Evolutionary conservation across 2,888 invertebrate genomes (phyloP), one percentile per base, ranked within the genome.

Genomic region (Andrena praecox): DNA sequence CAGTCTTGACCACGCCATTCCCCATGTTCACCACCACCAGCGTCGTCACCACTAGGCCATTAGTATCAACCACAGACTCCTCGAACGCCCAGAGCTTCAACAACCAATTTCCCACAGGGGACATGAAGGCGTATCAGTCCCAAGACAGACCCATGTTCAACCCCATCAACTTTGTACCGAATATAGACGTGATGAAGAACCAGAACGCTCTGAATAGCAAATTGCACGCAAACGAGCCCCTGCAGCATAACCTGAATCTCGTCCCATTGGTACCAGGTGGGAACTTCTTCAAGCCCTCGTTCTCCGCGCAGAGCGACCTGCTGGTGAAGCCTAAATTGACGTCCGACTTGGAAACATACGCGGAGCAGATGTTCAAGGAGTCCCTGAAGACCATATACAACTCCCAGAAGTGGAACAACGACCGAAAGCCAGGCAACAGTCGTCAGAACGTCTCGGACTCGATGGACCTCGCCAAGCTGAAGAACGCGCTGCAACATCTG

Each of bases 361-460:
- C 94, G 0, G 93, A 93, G 69, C 93, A 94, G 64, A 94, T 94
- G 93, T 91, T 94, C 74, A 93, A 91, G 50, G 94, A 94, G 76
- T 94, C 94, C 0, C 64, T 94, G 64, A 92, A 91, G 80, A 93
- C 94, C 0, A 94, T 93, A 27, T 93, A 94, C 73, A 93, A 91
- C 63, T 91, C 93, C 0, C 94, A 94, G n/a, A 93, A 93, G 63
- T 94, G 93, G 93, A 94, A 93, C 81, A 92, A 90, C 60, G 93
- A 94, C 60, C 78, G 89, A 0, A 90, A 85, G 54, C 70, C 83
- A 0, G 89, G 86, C 0, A 75, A 72, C n/a, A 50, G 16, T 24
- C 90, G 90, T 64, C 87, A 90, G 7, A 92, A 89, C 24, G 68
- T 87, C 0, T 69, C 87, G 0, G 93, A 93, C 16, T 71, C 87